These are phyloP conservation scores for Pasiphila rectangulata DNA, from an alignment of 2,888 invertebrate species.

Conservation along the genomic window DNA sequence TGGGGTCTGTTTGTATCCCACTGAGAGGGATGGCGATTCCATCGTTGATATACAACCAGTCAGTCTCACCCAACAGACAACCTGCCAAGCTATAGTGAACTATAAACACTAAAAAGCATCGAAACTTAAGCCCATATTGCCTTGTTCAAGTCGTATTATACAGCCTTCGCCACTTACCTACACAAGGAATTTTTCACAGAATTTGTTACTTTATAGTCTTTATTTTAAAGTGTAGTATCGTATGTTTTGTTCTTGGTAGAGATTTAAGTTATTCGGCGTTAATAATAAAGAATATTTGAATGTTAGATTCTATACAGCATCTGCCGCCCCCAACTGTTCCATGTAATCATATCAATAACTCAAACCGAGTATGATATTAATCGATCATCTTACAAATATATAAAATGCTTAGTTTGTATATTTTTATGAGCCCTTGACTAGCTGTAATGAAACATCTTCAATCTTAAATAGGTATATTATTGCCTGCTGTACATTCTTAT, in stretches of 20 bases:
- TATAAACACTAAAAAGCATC: conserved; percentile 13
- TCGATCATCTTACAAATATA: conserved; percentile 40
- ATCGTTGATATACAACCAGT: conserved; percentile 47
- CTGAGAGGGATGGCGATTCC: conserved; percentile 59
- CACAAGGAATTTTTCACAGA: background rate
- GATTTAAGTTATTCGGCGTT: conserved; percentile 38
- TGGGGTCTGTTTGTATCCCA: conserved; percentile 58
- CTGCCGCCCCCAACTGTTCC: conserved; percentile 63
- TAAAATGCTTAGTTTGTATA: background rate
- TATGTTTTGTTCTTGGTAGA: conserved; percentile 6
- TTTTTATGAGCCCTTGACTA: too few relatives aligned
- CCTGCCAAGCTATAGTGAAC: conserved; percentile 7
- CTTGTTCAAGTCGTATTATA: conserved; percentile 1
- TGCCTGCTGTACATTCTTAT: too few relatives aligned
- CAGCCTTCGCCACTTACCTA: conserved; percentile 9
- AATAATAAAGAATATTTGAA: conserved; percentile 47
- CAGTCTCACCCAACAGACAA: conserved; percentile 8
- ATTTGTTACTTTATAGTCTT: conserved; percentile 3
- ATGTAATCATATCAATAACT: conserved; percentile 55
- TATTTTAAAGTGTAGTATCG: conserved; percentile 7
- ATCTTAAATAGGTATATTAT: too few relatives aligned
- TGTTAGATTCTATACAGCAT: conserved; percentile 46
- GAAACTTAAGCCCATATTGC: conserved; percentile 22
- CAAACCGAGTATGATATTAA: conserved; percentile 42
- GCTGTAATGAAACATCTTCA: too few relatives aligned